Percentiles rank a stretch among this genome's conserved stretches.
These are phyloP conservation scores for Prunella strophiata DNA, from an alignment of 2,797 vertebrate species.

Conservation along the genomic window DNA sequence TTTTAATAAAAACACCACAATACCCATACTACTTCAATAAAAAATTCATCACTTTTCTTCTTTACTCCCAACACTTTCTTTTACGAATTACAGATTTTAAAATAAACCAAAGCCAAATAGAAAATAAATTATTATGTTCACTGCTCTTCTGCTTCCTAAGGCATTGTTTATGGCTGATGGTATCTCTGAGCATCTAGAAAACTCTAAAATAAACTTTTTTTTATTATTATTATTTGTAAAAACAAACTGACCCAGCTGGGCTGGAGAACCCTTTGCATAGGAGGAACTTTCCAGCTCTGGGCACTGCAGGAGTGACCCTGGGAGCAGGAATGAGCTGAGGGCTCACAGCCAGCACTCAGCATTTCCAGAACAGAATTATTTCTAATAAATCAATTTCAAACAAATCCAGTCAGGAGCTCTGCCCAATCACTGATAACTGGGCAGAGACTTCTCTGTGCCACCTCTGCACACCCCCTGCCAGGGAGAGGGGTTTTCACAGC, in stretches of 20 bases:
- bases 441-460: neutral
- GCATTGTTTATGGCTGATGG: neutral
- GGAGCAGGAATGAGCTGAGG: neutral
- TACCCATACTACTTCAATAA: neutral
- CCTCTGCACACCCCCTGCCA: neutral
- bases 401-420: neutral
- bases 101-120: neutral
- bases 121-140: neutral
- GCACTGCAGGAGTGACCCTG: neutral
- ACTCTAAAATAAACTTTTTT: constrained; percentile 8
- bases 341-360: neutral
- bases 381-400: neutral
- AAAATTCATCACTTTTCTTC: neutral
- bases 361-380: neutral
- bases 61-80: neutral
- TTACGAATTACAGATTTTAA: neutral
- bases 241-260: constrained; percentile 2
- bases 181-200: neutral
- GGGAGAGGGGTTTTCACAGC: neutral
- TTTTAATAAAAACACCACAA: neutral
- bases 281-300: neutral
- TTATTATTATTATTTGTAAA: neutral
- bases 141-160: neutral
- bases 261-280: neutral
- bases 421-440: neutral